Conservation (phyloP, 2,888 invertebrate genomes). For the Notocelia uddmanniana region DNA sequence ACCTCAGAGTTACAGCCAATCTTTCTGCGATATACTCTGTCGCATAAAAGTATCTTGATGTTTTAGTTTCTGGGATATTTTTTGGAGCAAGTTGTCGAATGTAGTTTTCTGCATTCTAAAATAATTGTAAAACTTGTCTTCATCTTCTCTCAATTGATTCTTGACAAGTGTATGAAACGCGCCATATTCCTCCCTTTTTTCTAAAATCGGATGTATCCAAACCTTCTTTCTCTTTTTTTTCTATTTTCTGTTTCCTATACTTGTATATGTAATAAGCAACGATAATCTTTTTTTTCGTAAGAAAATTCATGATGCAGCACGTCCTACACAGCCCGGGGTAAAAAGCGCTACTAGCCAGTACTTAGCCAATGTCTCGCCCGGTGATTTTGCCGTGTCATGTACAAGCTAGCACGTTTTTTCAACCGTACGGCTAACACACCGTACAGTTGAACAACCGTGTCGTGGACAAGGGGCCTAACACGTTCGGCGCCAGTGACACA, state of each 20-base stretch:
- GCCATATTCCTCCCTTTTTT: slow-evolving; percentile 49
- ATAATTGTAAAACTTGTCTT: no score
- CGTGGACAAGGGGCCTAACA: slow-evolving; percentile 6
- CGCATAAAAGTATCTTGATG: slow-evolving; percentile 51
- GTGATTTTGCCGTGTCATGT: slow-evolving; percentile 44
- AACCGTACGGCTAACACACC: slow-evolving; percentile 46
- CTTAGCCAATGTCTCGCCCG: slow-evolving; percentile 46
- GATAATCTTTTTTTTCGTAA: slow-evolving; percentile 40
- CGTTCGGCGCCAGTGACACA: no score
- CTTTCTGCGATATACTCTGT: slow-evolving; percentile 51
- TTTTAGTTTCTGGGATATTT: slow-evolving; percentile 49
- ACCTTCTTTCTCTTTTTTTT: slow-evolving; percentile 46
- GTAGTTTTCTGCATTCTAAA: no score
- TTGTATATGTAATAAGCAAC: slow-evolving; percentile 44
- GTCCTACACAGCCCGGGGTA: slow-evolving; percentile 46
- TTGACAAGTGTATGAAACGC: slow-evolving; percentile 50
- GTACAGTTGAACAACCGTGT: slow-evolving; percentile 33
- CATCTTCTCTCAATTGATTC: no score
- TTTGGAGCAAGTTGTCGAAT: slow-evolving; percentile 49
- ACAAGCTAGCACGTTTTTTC: slow-evolving; percentile 46
- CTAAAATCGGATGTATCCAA: slow-evolving; percentile 51
- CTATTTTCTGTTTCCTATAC: slow-evolving; percentile 27
- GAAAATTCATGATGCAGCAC: slow-evolving; percentile 47
- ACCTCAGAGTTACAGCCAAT: slow-evolving; percentile 51
- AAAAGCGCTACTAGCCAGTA: slow-evolving; percentile 46